Percentiles rank a stretch among this genome's conserved stretches.
Evolutionary conservation across 2,888 invertebrate genomes (phyloP).

Genomic region (Bruchidius siliquastri): DNA sequence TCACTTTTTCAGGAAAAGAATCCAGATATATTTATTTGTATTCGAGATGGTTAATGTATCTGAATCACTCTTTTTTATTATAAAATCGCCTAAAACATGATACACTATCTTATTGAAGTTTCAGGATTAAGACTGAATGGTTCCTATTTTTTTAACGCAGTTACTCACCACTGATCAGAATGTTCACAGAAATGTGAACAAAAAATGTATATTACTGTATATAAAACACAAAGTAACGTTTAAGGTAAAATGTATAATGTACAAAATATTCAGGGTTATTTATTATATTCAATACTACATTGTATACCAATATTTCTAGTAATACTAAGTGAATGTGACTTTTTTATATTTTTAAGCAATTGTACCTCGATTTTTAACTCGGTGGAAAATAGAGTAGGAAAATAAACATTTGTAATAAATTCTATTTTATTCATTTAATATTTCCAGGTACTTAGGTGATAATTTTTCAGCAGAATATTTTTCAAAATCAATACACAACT

Average conservation of each 20-base stretch:
- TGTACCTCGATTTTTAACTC: neutral
- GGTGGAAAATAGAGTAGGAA: neutral
- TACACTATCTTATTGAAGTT: too few species aligned
- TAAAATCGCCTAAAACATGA: too few species aligned
- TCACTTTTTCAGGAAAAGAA: too few species aligned
- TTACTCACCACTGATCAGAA: neutral
- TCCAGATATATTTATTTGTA: too few species aligned
- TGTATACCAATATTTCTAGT: neutral
- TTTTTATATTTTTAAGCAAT: neutral
- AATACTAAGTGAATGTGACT: neutral
- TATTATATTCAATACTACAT: neutral
- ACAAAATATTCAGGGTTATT: neutral
- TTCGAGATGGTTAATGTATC: too few species aligned
- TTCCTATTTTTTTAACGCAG: neutral
- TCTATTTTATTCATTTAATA: neutral
- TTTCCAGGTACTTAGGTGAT: constrained; percentile 25
- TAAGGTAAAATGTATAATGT: neutral
- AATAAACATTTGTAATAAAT: neutral
- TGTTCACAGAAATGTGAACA: neutral
- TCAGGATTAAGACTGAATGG: neutral
- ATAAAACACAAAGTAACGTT: neutral
- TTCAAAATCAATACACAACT: constrained; percentile 45
- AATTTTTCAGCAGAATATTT: constrained; percentile 31
- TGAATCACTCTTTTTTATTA: too few species aligned
- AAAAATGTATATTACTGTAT: neutral